Conservation (phyloP, 2,797 vertebrate species). For the Odontamblyopus lacepedii region DNA sequence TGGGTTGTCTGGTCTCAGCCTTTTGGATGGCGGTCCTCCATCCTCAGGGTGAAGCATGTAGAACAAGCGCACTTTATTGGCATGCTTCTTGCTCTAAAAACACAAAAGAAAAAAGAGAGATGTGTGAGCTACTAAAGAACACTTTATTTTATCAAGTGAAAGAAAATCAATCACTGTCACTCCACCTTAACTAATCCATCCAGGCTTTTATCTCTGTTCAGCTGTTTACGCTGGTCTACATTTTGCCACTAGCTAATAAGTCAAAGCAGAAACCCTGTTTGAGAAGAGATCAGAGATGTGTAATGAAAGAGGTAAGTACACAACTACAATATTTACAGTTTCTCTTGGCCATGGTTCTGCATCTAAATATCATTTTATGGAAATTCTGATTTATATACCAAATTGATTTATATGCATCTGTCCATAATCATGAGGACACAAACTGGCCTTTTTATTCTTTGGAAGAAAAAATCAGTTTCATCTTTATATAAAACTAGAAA, state of each 20-base stretch:
- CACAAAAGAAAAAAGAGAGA: conserved; percentile 22
- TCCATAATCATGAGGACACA: neutral
- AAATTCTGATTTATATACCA: neutral
- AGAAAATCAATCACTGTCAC: conserved; percentile 40
- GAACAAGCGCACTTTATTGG: conserved; percentile 92
- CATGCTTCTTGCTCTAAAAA: conserved; percentile 89
- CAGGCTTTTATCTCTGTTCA: conserved; percentile 39
- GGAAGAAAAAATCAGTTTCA: neutral
- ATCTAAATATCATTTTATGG: no score
- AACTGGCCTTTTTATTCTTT: neutral
- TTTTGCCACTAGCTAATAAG: no score
- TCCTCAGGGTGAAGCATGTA: conserved; percentile 94
- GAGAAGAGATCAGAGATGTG: no score
- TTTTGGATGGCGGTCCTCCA: conserved; percentile 90
- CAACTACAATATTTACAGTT: no score
- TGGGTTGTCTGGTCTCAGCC: conserved; percentile 82
- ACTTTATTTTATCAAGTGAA: conserved; percentile 34
- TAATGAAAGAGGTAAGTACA: no score
- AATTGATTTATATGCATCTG: neutral
- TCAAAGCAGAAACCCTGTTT: no score
- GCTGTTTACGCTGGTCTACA: conserved; percentile 32
- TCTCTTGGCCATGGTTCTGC: no score
- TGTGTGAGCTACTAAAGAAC: conserved; percentile 19
- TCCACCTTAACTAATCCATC: conserved; percentile 30
- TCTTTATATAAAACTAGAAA: neutral